A percentile compares a stretch with the other conserved stretches of the same genome.
Conservation (phyloP, 2,888 invertebrate genomes). For the Campoplex capitator region DNA sequence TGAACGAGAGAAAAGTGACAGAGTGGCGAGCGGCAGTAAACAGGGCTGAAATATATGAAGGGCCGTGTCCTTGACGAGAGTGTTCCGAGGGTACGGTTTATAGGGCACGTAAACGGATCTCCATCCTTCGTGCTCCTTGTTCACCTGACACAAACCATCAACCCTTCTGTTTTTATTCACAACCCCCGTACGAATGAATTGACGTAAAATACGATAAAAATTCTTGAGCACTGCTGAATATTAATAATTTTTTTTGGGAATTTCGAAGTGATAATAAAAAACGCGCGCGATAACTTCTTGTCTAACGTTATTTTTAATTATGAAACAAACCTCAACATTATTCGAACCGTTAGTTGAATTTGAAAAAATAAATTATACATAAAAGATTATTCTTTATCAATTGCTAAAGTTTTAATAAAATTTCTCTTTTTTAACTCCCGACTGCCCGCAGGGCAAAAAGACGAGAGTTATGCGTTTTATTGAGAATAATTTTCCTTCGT, state of each 20-base stretch:
- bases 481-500: too few relatives aligned
- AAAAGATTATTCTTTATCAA: too few relatives aligned
- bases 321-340: not conserved
- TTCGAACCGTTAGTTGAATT: too few relatives aligned
- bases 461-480: too few relatives aligned
- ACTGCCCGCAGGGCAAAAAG: too few relatives aligned
- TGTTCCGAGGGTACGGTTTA: slow-evolving; percentile 68
- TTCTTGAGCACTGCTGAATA: too few relatives aligned
- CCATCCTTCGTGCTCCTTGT: slow-evolving; percentile 22
- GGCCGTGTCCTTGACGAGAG: slow-evolving; percentile 44
- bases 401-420: too few relatives aligned
- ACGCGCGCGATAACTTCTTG: not conserved
- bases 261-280: not conserved
- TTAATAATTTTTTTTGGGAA: not conserved
- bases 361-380: too few relatives aligned
- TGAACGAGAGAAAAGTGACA: slow-evolving; percentile 10
- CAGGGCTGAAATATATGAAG: slow-evolving; percentile 12
- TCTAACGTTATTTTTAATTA: not conserved
- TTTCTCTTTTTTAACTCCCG: too few relatives aligned
- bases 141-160: slow-evolving; percentile 48
- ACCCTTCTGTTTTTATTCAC: slow-evolving; percentile 21
- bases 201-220: not conserved
- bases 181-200: slow-evolving; percentile 9
- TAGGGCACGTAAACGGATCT: slow-evolving; percentile 66
- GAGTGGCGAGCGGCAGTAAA: slow-evolving; percentile 2